These are phyloP conservation scores for Drosophila cardini DNA, from an alignment of 1,140 invertebrate genomes.

Conservation along the genomic window DNA sequence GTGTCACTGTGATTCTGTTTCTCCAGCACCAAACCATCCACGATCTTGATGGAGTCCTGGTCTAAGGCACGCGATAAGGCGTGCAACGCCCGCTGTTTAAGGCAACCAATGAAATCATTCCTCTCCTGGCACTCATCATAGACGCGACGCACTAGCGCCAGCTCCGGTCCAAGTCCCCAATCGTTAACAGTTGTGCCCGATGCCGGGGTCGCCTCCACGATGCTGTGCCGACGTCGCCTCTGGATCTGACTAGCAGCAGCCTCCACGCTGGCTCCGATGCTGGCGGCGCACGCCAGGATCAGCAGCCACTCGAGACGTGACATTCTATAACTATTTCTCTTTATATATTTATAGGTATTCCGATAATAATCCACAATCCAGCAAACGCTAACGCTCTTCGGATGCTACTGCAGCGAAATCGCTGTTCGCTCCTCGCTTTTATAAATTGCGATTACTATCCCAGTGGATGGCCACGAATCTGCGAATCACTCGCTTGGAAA, in stretches of 20 bases:
- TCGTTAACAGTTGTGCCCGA: background rate
- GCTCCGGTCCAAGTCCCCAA: constrained; percentile 80
- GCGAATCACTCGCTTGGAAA: constrained; percentile 70
- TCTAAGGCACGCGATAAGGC: constrained; percentile 86
- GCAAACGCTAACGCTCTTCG: constrained; percentile 45
- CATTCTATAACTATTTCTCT: constrained; percentile 42
- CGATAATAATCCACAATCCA: constrained; percentile 14
- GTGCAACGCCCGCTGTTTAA: constrained; percentile 87
- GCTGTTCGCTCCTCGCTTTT: constrained; percentile 69
- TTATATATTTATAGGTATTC: constrained; percentile 4
- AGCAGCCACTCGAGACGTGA: constrained; percentile 65
- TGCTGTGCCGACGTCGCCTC: constrained; percentile 45
- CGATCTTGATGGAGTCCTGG: constrained; percentile 86
- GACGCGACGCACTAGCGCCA: constrained; percentile 85
- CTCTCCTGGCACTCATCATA: constrained; percentile 87
- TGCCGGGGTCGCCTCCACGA: constrained; percentile 3
- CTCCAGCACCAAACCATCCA: constrained; percentile 86
- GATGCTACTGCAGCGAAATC: constrained; percentile 82
- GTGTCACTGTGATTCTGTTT: constrained; percentile 85
- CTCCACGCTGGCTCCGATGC: constrained; percentile 30
- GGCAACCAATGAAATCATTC: constrained; percentile 86
- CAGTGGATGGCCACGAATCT: constrained; percentile 15
- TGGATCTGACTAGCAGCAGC: constrained; percentile 38
- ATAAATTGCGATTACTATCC: constrained; percentile 64
- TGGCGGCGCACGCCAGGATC: constrained; percentile 55